Percentiles rank a stretch among this genome's conserved stretches.
phyloP scores from a whole-genome alignment of 2,113 vertebrate genomes.

The Grus americana region DNA sequence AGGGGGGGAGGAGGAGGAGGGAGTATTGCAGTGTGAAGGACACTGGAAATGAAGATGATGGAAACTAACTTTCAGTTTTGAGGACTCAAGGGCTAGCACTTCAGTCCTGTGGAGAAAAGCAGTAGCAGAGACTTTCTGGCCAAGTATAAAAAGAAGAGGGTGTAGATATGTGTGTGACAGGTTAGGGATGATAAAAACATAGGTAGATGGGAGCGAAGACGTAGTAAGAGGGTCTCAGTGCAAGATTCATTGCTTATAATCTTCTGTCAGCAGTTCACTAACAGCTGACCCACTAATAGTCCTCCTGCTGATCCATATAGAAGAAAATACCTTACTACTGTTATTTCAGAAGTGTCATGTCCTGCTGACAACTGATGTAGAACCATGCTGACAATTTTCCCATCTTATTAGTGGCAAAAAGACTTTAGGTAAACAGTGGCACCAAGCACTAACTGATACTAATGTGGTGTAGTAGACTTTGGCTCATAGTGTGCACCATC shows the following conservation, averaged over 20 bases:
- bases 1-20: neutral
- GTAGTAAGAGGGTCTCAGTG: neutral
- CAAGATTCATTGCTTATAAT: rapidly evolving
- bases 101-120: neutral
- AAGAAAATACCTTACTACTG: neutral
- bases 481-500: neutral
- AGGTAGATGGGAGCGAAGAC: neutral
- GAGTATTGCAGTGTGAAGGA: neutral
- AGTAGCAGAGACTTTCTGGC: neutral
- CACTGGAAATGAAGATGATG: neutral
- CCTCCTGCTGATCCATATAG: neutral
- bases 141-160: neutral
- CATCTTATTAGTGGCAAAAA: neutral
- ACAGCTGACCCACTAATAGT: neutral
- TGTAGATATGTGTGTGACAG: neutral
- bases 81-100: neutral
- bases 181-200: neutral
- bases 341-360: neutral
- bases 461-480: neutral
- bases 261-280: neutral
- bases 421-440: neutral
- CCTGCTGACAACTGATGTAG: neutral
- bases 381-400: neutral
- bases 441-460: too few relatives aligned
- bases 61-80: neutral